Base-by-base conservation (phyloP, 2,797 vertebrate genomes). In the Sciurus carolinensis region DNA sequence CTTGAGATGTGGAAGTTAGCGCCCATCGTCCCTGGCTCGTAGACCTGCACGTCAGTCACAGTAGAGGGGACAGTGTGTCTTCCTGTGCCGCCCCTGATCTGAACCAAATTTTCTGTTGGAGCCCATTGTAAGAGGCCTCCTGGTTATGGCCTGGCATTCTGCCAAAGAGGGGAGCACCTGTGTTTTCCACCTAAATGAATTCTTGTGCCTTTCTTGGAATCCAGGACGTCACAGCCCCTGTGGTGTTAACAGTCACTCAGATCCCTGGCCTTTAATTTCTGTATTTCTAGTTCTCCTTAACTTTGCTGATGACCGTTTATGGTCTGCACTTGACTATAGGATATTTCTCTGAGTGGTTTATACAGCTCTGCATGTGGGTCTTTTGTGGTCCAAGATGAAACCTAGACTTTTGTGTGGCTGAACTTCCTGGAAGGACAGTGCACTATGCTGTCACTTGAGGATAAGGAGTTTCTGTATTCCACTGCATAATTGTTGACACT, bases 261-360 rank as follows among this genome's bases (percentile, higher is more conserved):
- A 72, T 36, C 64, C 1, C 18, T 94, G 64, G 66, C 30, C 79
- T 85, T 66, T 33, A 52, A 66, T 92, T 94, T 91, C 39, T 66
- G 26, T 15, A 47, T 87, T 87, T 92, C 57, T 85, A 44, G 36
- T 90, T 91, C 77, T 71, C 47, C 33, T 85, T 85, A 73, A 36
- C 44, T 73, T 92, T 59, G 28, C 57, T 22, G 22, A 54, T 52
- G 64, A 73, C 47, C 1, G 3, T 82, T 50, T 71, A 54, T 36
- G 22, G 44, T 47, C 80, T 85, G 5, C 77, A 52, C 26, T 93
- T 89, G 47, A 92, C 33, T n/a, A 62, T 4, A 30, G 72, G n/a
- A n/a, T 1, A 17, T 82, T 87, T 90, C 26, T 62, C 20, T 73
- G 24, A 33, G 71, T 87, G 71, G 1, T 76, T 87, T 95, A 36